Conservation (phyloP, 2,888 invertebrate species). For the Trichopria drosophilae region DNA sequence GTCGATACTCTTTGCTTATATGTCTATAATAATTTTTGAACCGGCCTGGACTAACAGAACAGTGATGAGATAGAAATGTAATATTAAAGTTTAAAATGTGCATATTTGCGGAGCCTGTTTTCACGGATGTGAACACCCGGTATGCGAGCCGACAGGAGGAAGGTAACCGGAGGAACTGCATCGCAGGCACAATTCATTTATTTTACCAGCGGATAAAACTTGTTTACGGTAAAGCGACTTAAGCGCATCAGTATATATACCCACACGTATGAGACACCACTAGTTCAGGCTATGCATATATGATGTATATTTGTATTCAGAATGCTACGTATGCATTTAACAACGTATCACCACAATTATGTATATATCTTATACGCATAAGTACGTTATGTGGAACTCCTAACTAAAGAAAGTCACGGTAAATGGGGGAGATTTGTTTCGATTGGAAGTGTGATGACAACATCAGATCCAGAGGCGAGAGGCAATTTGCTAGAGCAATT, state of each 20-base stretch:
- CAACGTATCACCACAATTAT: no score
- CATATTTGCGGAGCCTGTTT: slow-evolving; percentile 56
- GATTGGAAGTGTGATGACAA: slow-evolving; percentile 30
- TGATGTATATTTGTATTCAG: no score
- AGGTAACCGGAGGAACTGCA: slow-evolving; percentile 45
- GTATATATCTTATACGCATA: slow-evolving; percentile 1
- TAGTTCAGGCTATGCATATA: no score
- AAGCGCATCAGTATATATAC: slow-evolving; percentile 12
- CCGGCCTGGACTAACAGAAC: no score
- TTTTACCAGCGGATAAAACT: slow-evolving; percentile 54
- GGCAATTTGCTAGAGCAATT: slow-evolving; percentile 31
- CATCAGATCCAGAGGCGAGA: slow-evolving; percentile 31
- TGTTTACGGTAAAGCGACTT: slow-evolving; percentile 44
- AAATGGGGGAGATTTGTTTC: no score
- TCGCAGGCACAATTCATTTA: slow-evolving; percentile 52
- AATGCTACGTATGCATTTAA: no score
- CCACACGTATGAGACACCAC: slow-evolving; percentile 12
- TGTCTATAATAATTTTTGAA: no score
- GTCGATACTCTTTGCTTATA: no score
- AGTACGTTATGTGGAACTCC: slow-evolving; percentile 3
- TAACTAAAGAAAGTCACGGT: no score
- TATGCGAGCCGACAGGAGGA: slow-evolving; percentile 48
- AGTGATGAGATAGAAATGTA: no score
- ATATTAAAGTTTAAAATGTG: slow-evolving; percentile 55
- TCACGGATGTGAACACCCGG: slow-evolving; percentile 57